Evolutionary conservation across 2,888 invertebrate genomes (phyloP).

Genomic region (Ochropleura plecta): DNA sequence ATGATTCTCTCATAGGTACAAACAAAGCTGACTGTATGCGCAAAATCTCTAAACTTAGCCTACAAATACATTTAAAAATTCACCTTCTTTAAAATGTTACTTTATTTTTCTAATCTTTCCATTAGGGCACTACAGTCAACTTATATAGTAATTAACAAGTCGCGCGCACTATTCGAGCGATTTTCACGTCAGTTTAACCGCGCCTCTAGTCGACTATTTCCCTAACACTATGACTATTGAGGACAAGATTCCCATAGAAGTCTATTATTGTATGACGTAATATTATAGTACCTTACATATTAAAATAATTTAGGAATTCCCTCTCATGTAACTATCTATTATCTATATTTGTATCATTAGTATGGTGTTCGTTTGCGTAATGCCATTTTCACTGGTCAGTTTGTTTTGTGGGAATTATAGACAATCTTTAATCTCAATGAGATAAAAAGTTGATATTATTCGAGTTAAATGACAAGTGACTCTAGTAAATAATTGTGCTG

Average conservation of each 20-base stretch:
- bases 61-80: conserved; percentile 41
- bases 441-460: neutral
- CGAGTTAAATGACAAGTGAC: neutral
- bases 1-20: conserved; percentile 16
- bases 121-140: conserved; percentile 39
- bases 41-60: conserved; percentile 25
- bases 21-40: conserved; percentile 52
- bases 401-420: conserved; percentile 73
- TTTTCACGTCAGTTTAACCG: conserved; percentile 43
- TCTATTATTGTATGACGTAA: conserved; percentile 86
- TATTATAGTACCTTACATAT: conserved; percentile 68
- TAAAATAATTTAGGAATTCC: conserved; percentile 85
- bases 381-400: conserved; percentile 85
- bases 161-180: conserved; percentile 3
- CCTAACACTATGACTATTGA: conserved; percentile 79
- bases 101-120: conserved; percentile 37
- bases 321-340: conserved; percentile 80
- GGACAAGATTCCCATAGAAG: conserved; percentile 75
- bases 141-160: conserved; percentile 16
- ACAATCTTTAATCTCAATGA: conserved; percentile 1
- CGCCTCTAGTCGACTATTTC: conserved; percentile 63
- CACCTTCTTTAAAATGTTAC: conserved; percentile 33
- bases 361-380: conserved; percentile 89
- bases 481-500: neutral
- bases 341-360: conserved; percentile 84